A percentile compares a stretch with the other conserved stretches of the same genome.
phyloP scores from a whole-genome alignment of 1,140 invertebrate species.

The Anastrepha ludens region DNA sequence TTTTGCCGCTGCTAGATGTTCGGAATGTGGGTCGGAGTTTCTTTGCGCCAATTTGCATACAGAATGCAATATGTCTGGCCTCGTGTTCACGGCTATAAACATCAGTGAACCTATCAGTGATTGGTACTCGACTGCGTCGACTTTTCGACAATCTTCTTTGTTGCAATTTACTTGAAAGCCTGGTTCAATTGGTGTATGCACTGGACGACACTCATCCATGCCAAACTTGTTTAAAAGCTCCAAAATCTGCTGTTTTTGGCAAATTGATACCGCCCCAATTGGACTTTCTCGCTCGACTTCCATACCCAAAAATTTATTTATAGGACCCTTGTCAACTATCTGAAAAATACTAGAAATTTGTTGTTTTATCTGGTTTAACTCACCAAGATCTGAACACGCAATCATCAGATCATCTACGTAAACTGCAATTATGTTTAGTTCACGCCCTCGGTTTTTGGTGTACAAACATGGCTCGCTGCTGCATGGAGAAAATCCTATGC shows the following conservation, averaged over 20 bases:
- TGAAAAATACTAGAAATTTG: slow-evolving; percentile 19
- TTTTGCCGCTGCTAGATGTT: slow-evolving; percentile 20
- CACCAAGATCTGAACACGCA: slow-evolving; percentile 52
- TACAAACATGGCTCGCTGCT: slow-evolving; percentile 68
- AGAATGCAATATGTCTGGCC: too few relatives aligned
- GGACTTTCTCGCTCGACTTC: slow-evolving; percentile 34
- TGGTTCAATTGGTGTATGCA: slow-evolving; percentile 18
- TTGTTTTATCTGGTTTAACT: slow-evolving; percentile 53
- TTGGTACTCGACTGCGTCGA: slow-evolving; percentile 24
- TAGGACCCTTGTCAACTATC: slow-evolving; percentile 35
- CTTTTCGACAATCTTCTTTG: slow-evolving; percentile 33
- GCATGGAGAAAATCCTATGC: slow-evolving; percentile 55
- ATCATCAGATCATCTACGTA: slow-evolving; percentile 57
- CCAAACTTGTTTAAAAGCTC: slow-evolving; percentile 27
- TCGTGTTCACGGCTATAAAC: slow-evolving; percentile 28
- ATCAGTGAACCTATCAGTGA: slow-evolving; percentile 36
- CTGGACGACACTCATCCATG: slow-evolving; percentile 40
- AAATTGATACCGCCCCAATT: slow-evolving; percentile 9
- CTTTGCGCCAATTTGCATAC: slow-evolving; percentile 3
- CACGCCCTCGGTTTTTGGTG: slow-evolving; percentile 46
- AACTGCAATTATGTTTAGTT: slow-evolving; percentile 51
- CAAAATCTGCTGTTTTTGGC: slow-evolving; percentile 61
- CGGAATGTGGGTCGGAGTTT: slow-evolving; percentile 41
- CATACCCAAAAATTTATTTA: slow-evolving; percentile 45
- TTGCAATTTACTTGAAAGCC: slow-evolving; percentile 25